Conservation (phyloP, 2,888 invertebrate genomes). For the Crepidodera aurea region DNA sequence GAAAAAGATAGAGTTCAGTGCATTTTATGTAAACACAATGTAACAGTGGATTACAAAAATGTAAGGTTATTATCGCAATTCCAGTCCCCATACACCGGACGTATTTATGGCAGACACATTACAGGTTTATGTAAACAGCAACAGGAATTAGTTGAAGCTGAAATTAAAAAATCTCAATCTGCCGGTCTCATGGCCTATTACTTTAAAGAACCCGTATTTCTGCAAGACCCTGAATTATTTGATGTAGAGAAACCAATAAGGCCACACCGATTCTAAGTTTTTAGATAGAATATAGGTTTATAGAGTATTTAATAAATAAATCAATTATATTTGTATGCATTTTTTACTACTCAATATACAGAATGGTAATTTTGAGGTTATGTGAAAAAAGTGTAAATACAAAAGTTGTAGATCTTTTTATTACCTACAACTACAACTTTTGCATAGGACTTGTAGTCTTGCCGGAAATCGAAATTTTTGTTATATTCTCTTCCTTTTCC, state of each 20-base stretch:
- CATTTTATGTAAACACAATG: constrained; percentile 82
- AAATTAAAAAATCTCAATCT: constrained; percentile 78
- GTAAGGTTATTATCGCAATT: constrained; percentile 91
- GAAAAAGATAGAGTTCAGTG: constrained; percentile 76
- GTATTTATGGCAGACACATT: constrained; percentile 89
- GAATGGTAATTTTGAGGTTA: no score
- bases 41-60: constrained; percentile 92
- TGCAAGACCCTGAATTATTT: constrained; percentile 89
- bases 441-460: no score
- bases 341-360: no score
- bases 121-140: constrained; percentile 90
- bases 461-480: no score
- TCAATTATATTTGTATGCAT: no score
- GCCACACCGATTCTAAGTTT: constrained; percentile 77
- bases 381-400: no score
- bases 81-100: constrained; percentile 93
- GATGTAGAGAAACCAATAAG: constrained; percentile 85
- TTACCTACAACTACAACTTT: no score
- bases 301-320: no score
- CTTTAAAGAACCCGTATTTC: constrained; percentile 80
- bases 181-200: constrained; percentile 85
- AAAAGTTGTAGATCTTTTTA: no score
- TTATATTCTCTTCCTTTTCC: no score
- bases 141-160: constrained; percentile 76
- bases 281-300: no score